Conservation (phyloP, 2,888 invertebrate species). For the Pterostichus niger region DNA sequence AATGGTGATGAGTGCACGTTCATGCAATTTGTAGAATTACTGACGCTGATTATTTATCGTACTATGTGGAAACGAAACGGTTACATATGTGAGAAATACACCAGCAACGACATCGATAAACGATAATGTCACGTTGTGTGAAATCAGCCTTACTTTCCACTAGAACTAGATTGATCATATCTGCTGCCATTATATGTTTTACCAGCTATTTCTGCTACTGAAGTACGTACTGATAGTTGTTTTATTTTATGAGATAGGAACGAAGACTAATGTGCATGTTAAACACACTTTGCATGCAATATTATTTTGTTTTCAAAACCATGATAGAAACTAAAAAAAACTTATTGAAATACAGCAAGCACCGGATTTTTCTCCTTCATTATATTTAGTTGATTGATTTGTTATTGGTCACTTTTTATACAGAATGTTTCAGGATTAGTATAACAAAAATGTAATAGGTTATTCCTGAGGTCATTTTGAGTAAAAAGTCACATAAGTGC, state of each 20-base stretch:
- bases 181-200: conserved; percentile 1
- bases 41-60: not conserved
- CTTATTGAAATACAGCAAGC: too few species aligned
- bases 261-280: not conserved
- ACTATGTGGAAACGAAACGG: not conserved
- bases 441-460: too few species aligned
- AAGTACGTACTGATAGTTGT: not conserved
- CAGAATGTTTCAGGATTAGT: too few species aligned
- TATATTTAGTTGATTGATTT: too few species aligned
- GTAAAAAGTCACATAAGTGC: too few species aligned
- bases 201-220: not conserved
- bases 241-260: not conserved
- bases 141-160: not conserved
- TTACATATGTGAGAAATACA: not conserved
- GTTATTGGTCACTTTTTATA: too few species aligned
- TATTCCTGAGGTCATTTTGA: too few species aligned
- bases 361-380: too few species aligned
- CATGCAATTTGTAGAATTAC: not conserved
- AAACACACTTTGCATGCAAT: not conserved
- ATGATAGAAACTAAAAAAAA: too few species aligned
- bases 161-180: not conserved
- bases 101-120: too few species aligned
- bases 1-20: not conserved
- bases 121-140: conserved; percentile 8
- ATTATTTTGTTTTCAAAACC: too few species aligned